Evolutionary conservation across 2,113 vertebrate genomes (phyloP).

Genomic region (Chelonoidis abingdonii): DNA sequence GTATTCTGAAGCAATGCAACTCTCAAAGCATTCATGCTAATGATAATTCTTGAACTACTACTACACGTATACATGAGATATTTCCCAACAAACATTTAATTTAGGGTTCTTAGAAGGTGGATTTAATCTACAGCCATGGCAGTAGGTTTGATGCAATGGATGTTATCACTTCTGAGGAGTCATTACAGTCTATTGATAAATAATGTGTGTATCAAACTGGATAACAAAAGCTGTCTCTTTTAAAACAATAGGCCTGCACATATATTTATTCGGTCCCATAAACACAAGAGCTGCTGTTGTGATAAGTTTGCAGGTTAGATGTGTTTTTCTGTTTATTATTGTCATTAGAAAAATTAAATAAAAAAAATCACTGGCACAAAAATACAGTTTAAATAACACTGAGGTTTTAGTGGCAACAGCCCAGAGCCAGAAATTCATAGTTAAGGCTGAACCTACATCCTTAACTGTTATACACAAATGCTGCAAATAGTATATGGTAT

Average conservation of each 20-base stretch:
- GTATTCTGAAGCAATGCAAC: slow-evolving; percentile 63
- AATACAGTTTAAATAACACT: not conserved
- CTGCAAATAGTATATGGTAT: slow-evolving; percentile 18
- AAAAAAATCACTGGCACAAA: slow-evolving; percentile 35
- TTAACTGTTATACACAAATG: not conserved
- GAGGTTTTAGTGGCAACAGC: not conserved
- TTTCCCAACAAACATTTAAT: not conserved
- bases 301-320: not conserved
- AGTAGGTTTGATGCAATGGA: slow-evolving; percentile 40
- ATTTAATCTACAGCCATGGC: rapidly evolving
- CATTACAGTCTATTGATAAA: slow-evolving; percentile 58
- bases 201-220: slow-evolving; percentile 15
- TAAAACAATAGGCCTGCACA: slow-evolving; percentile 39
- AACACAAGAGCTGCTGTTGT: not conserved
- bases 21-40: slow-evolving; percentile 61
- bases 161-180: slow-evolving; percentile 40
- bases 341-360: not conserved
- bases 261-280: not conserved
- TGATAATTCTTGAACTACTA: slow-evolving; percentile 36
- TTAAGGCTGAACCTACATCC: not conserved
- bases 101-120: not conserved
- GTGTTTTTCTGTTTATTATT: not conserved
- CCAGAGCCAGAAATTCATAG: not conserved
- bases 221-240: slow-evolving; percentile 52
- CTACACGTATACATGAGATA: not conserved